Percentiles rank a stretch among this genome's conserved stretches.
These are phyloP conservation scores for Ploceus nigricollis DNA, from an alignment of 2,113 vertebrate species.

Conservation along the genomic window DNA sequence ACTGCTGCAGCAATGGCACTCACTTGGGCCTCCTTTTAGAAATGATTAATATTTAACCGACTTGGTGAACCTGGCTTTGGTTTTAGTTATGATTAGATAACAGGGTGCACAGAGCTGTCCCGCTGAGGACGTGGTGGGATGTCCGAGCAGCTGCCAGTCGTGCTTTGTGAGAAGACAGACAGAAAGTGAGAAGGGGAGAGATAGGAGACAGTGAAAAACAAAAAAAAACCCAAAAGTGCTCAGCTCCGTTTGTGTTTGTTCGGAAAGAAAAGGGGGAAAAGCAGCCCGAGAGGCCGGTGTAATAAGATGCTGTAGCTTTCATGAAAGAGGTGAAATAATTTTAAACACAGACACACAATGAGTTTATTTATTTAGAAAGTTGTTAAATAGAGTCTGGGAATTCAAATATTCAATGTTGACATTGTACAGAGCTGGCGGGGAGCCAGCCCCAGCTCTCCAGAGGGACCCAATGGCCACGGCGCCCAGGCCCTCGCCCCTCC, in stretches of 20 bases:
- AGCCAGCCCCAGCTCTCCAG: constrained; percentile 80
- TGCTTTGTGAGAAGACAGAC: background rate
- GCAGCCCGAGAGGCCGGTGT: constrained; percentile 62
- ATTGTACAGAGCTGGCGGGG: constrained; percentile 88
- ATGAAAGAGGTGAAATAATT: constrained; percentile 85
- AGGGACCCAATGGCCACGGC: constrained; percentile 76
- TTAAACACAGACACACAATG: constrained; percentile 89
- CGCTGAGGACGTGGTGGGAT: background rate
- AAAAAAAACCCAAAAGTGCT: background rate
- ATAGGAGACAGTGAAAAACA: background rate
- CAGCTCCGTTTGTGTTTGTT: constrained; percentile 70
- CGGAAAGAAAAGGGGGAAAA: constrained; percentile 58
- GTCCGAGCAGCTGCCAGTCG: background rate
- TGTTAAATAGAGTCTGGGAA: constrained; percentile 97
- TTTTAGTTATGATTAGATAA: constrained; percentile 64
- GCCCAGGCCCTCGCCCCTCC: constrained; percentile 78
- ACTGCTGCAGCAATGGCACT: constrained; percentile 51
- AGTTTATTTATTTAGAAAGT: constrained; percentile 94
- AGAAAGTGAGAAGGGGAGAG: background rate
- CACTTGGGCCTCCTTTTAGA: constrained; percentile 61
- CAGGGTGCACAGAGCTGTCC: constrained; percentile 2
- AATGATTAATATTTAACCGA: constrained; percentile 70
- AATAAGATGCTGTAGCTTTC: constrained; percentile 77
- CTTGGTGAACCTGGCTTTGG: constrained; percentile 64
- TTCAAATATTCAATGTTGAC: constrained; percentile 99